Base-by-base conservation (phyloP, 2,797 vertebrate species). In the Chaetophractus vellerosus region DNA sequence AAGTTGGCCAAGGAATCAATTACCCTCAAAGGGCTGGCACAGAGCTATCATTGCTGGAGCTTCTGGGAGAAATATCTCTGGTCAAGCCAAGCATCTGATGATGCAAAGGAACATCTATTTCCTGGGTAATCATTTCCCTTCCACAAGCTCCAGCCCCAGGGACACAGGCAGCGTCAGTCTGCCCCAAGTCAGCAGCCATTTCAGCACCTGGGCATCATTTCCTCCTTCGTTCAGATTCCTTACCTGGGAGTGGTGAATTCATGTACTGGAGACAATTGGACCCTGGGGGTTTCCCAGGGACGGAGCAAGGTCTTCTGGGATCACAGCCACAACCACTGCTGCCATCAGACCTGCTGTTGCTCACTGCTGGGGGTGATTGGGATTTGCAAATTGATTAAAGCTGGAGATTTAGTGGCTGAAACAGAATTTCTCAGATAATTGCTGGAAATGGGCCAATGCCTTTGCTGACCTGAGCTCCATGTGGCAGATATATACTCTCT, bases 361-460 rank as follows among this genome's bases (percentile, higher is more conserved):
- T 97, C 90, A 59, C 87, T 96, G 69, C 64, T 97, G 81, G 83
- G 61, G 38, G 74, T 94, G 74, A 88, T 69, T 95, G 96, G 71
- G 36, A 50, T 97, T 94, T 97, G 79, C 91, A 95, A 95, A 59
- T 93, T 97, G 95, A 97, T 98, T 97, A 94, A 95, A 96, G 88
- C 80, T 88, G 86, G 96, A 96, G 75, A 68, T 93, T 95, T 87
- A 95, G 85, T 93, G 90, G 18, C 91, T 94, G 92, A 96, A 98
- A 97, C 57, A 87, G 57, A 95, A 86, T 96, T 97, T 97, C 96
- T 84, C 93, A 94, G 93, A n/a, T 95, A 97, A 98, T 92, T 98
- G 79, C 90, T 98, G 95, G 94, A 97, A 87, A 28, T 48, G 75
- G 94, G 93, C 95, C 97, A 96, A 61, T 74, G 68, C 57, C 80